Conservation (phyloP, 2,113 vertebrate genomes). For the Oryctolagus cuniculus region mOryCun1.1 NC_091442.1:42057501-42058000, state of each 20-base stretch:
- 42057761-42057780: not conserved
- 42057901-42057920: no score
- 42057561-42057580: not conserved
- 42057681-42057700: not conserved
- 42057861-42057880: no score
- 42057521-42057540: not conserved
- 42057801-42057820: not conserved
- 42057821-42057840: no score
- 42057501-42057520: not conserved
- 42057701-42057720: not conserved
- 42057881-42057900: no score
- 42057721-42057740: not conserved
- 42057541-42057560: not conserved
- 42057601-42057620: not conserved
- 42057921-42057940: no score
- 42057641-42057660: conserved; percentile 4
- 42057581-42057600: not conserved
- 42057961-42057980: no score
- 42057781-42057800: not conserved
- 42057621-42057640: not conserved
- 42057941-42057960: no score
- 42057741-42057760: not conserved
- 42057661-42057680: not conserved
- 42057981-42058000: no score
- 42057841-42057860: no score